Evolutionary conservation across 2,113 vertebrate species (phyloP), one percentile per base, ranked within the genome.

Genomic region (Mastomys natalensis): DNA sequence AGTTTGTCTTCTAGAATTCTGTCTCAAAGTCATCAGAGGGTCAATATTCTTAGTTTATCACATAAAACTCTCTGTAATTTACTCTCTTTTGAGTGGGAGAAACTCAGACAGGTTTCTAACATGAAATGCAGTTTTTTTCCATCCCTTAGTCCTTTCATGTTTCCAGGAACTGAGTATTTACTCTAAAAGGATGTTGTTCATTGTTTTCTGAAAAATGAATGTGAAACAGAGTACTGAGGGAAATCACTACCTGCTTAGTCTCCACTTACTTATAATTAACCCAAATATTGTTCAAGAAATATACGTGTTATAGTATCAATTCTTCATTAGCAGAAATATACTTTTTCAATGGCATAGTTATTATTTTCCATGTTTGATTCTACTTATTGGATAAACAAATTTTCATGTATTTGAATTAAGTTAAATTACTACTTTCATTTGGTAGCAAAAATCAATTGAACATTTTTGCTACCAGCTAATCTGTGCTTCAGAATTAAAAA

Each of bases 101-200:
- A 37, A 5, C 13, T 88, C n/a, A 89, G 19, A 70, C 58, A 45
- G 29, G 64, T 3, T 77, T 96, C 22, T 87, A 19, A 16, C 68
- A 72, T 76, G 51, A 90, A 96, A 95, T 48, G 60, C 0, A 93
- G 21, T 48, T 64, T 31, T 53, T 1, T 84, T 51, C 7, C 58
- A 43, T 16, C 4, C 10, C 81, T 89, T 34, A 53, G 74, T 93
- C 68, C 7, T 87, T 51, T 95, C 24, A 91, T 21, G 0, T 77
- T 93, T 93, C 92, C 60, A 92, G 60, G 8, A 43, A 87, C 2
- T 53, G 11, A 90, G 72, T 92, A 89, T 93, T 93, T 91, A 93
- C 4, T 77, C 13, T 31, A 81, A 78, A 82, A 60, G 34, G 2
- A 53, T 45, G 77, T 24, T 45, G 77, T 24, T 81, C 5, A 80